A percentile compares a stretch with the other conserved stretches of the same genome.
phyloP scores from a whole-genome alignment of 2,888 invertebrate species.

The Sinotaia quadrata region DNA sequence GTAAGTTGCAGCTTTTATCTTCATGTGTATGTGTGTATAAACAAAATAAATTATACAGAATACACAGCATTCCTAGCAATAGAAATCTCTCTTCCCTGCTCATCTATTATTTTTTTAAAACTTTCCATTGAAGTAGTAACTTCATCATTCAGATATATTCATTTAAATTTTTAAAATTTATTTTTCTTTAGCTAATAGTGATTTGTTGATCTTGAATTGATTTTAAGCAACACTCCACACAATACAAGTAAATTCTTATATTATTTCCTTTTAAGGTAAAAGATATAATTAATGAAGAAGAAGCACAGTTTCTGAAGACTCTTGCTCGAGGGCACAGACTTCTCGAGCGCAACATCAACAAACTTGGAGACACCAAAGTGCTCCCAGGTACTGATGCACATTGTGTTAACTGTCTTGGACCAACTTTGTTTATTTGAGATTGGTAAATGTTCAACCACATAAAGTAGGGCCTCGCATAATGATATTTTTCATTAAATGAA shows the following conservation, averaged over 20 bases:
- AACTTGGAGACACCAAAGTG: slow-evolving; percentile 79
- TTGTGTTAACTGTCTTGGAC: neutral
- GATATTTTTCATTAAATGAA: too few relatives aligned
- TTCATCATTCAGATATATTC: neutral
- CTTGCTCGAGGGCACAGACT: slow-evolving; percentile 90
- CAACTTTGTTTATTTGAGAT: too few relatives aligned
- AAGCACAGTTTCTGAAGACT: slow-evolving; percentile 97
- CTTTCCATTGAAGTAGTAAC: too few relatives aligned
- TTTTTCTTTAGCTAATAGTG: neutral
- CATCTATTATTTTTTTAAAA: too few relatives aligned
- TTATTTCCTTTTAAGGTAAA: slow-evolving; percentile 74
- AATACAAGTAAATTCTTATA: neutral
- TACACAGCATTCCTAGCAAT: too few relatives aligned
- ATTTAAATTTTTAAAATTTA: neutral
- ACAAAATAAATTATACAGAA: too few relatives aligned
- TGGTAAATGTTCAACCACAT: too few relatives aligned
- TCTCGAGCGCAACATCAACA: slow-evolving; percentile 90
- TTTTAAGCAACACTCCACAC: too few relatives aligned
- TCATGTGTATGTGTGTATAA: neutral
- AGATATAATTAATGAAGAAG: slow-evolving; percentile 97
- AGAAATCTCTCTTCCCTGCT: too few relatives aligned
- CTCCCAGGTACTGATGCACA: slow-evolving; percentile 79
- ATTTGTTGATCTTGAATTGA: too few relatives aligned
- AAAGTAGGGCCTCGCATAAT: too few relatives aligned
- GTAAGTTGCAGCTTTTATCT: slow-evolving; percentile 72